Evolutionary conservation across 2,888 invertebrate species (phyloP).

Genomic region (Chrysotoxum bicinctum): DNA sequence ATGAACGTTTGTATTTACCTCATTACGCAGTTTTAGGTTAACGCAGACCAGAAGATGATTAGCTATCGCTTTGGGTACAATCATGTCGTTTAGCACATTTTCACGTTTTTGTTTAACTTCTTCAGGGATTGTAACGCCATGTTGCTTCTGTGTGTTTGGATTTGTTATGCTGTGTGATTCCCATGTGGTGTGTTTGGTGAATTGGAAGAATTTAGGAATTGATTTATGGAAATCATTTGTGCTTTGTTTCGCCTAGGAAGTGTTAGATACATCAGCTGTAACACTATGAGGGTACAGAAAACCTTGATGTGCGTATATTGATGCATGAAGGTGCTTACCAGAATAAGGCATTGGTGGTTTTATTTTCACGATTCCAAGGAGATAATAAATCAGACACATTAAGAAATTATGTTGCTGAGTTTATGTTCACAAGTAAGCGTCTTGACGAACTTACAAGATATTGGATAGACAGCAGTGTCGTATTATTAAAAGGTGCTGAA

Average conservation of each 20-base stretch:
- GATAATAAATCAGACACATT: neutral
- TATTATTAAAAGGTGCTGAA: no score
- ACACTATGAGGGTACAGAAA: neutral
- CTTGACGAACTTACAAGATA: neutral
- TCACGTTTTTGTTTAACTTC: neutral
- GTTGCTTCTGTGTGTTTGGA: neutral
- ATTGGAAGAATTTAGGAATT: conserved; percentile 9
- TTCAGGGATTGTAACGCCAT: conserved; percentile 22
- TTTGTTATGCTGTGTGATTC: conserved; percentile 11
- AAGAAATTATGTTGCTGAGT: neutral
- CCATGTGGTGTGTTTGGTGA: neutral
- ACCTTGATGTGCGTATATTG: neutral
- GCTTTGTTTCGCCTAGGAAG: conserved; percentile 5
- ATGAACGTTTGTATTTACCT: neutral
- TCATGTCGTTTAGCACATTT: conserved; percentile 23
- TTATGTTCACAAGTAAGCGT: neutral
- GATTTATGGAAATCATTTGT: conserved; percentile 25
- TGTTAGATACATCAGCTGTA: neutral
- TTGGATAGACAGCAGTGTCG: neutral
- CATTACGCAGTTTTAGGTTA: neutral
- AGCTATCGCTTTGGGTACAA: neutral
- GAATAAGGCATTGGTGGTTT: neutral
- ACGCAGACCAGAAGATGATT: neutral
- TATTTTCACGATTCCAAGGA: neutral
- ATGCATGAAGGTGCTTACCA: conserved; percentile 2